Conservation (phyloP, 2,113 vertebrate genomes). For the Chloebia gouldiae region DNA sequence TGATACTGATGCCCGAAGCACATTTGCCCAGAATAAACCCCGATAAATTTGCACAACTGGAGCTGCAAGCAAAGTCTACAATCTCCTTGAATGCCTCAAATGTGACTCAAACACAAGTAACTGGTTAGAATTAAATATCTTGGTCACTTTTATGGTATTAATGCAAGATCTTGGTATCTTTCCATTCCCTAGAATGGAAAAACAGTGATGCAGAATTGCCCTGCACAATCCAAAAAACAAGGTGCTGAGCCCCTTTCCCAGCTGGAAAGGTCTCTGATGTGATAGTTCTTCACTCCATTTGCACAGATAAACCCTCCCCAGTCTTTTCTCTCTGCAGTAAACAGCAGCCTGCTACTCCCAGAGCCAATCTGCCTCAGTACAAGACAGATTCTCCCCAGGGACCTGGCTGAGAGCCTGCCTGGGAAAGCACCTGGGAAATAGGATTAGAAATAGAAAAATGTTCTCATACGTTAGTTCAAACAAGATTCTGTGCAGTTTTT, state of each 20-base stretch:
- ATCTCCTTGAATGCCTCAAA: background rate
- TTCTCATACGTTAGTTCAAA: background rate
- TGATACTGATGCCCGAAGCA: background rate
- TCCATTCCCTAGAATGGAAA: background rate
- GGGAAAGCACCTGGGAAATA: background rate
- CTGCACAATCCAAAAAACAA: background rate
- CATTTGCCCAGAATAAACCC: background rate
- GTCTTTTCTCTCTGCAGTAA: fast-evolving
- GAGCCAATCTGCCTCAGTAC: background rate
- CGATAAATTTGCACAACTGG: background rate
- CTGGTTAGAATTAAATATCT: background rate
- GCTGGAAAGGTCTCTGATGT: background rate
- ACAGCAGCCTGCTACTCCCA: background rate
- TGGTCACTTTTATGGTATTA: background rate
- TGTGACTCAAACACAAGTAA: background rate
- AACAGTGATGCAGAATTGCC: background rate
- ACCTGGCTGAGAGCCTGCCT: background rate
- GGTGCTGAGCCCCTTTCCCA: background rate
- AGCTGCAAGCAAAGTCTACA: background rate
- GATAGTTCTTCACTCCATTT: background rate
- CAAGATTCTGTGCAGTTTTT: background rate
- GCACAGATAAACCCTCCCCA: background rate
- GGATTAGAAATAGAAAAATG: background rate
- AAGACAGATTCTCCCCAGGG: background rate
- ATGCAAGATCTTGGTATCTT: background rate